Conservation (phyloP, 2,888 invertebrate species). For the Helleia helle region DNA sequence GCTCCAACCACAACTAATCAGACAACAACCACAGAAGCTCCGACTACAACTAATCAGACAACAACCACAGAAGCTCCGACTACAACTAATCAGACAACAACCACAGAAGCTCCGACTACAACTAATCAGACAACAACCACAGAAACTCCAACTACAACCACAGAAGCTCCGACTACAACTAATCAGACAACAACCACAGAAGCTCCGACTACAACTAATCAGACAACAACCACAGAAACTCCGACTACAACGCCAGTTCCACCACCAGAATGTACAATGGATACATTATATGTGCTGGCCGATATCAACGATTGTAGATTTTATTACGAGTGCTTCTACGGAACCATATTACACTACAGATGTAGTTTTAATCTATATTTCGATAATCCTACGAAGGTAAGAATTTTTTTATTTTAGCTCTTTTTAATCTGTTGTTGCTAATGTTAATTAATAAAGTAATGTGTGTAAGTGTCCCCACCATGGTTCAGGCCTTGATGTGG, state of each 20-base stretch:
- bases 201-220: too few relatives aligned
- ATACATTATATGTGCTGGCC: too few relatives aligned
- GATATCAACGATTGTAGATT: slow-evolving; percentile 12
- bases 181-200: neutral
- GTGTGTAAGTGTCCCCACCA: too few relatives aligned
- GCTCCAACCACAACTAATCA: too few relatives aligned
- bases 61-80: neutral
- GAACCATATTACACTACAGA: neutral
- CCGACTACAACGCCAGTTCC: neutral
- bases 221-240: neutral
- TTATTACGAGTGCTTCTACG: slow-evolving; percentile 15
- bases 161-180: slow-evolving; percentile 8
- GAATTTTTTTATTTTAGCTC: neutral
- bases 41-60: too few relatives aligned
- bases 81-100: neutral
- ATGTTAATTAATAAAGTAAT: too few relatives aligned
- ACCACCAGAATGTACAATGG: neutral
- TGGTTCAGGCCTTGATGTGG: too few relatives aligned
- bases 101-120: neutral
- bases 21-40: neutral
- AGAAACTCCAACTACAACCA: neutral
- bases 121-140: neutral
- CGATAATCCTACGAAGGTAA: slow-evolving; percentile 1
- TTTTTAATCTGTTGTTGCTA: too few relatives aligned
- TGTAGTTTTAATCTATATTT: neutral